Conservation (phyloP, 2,113 vertebrate species). For the Ochotona princeps region DNA sequence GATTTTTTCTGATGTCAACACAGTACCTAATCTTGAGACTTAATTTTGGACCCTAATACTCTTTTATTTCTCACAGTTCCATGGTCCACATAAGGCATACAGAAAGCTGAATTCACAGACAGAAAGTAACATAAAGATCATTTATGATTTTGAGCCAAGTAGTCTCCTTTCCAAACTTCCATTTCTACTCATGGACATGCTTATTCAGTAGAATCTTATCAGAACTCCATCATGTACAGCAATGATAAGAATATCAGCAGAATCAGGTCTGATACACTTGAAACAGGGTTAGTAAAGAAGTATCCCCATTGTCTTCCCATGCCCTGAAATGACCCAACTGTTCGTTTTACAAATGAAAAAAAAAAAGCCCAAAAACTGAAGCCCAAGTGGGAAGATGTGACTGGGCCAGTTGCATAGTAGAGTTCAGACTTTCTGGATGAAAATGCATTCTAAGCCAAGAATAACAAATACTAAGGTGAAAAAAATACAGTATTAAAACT, state of each 20-base stretch:
- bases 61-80: not conserved
- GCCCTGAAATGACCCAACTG: not conserved
- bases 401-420: not conserved
- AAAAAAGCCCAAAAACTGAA: not conserved
- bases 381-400: not conserved
- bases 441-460: not conserved
- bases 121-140: not conserved
- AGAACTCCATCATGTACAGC: not conserved
- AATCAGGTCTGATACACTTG: not conserved
- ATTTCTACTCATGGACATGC: not conserved
- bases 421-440: not conserved
- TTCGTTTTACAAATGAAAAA: not conserved
- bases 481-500: conserved; percentile 7
- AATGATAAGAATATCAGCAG: not conserved
- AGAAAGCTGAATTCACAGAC: conserved; percentile 23
- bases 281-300: not conserved
- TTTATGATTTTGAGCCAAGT: conserved; percentile 36
- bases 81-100: not conserved
- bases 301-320: not conserved
- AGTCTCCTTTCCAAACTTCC: not conserved
- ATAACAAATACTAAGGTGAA: not conserved
- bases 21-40: not conserved
- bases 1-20: not conserved
- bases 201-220: not conserved
- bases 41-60: not conserved